Evolutionary conservation across 2,888 invertebrate species (phyloP), one percentile per base, ranked within the genome.

Genomic region (Scaptomyza polygonia): DNA sequence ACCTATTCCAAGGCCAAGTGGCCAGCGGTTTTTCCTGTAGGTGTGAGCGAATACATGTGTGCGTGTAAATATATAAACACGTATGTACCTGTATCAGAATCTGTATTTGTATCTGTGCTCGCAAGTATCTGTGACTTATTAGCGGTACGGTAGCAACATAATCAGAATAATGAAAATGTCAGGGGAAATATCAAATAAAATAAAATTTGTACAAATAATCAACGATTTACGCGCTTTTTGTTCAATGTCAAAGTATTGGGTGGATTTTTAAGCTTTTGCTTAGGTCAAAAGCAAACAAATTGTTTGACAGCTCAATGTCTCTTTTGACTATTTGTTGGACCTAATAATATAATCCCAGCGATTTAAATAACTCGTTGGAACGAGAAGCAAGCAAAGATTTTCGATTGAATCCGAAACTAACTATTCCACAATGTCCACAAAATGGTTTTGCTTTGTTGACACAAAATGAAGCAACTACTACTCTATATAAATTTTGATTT

Each of bases 1-100:
- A 90, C 90, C 90, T 89, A 89, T 86, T 88, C 82, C 89, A 90
- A 90, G 90, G 90, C 89, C 86, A 89, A 86, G 79, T 88, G 70
- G 84, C 77, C 81, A 79, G 77, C 79, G 77, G 74, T 36, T 34
- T 49, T 7, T 49, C 9, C 14, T 14, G 25, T 25, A 34, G n/a
- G 34, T 48, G n/a, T 67, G 64, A n/a, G 64, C 21, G 18, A 25
- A 11, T 18, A 18, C 58, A 40, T 36, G 18, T 39, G 39, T 54
- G 40, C 40, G 39, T 55, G 40, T 67, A 62, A 64, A 56, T 43
- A 36, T 16, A 36, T 36, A 6, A 36, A 36, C 16, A 9, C 16
- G 16, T 16, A 39, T 16, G 4, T 21, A 21, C 21, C 39, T 9
- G 39, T 39, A 16, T 16, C 16, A 16, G 16, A 39, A 39, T 39